These are phyloP conservation scores for Lithophane ornitopus DNA, from an alignment of 2,888 invertebrate species.

Conservation along the genomic window DNA sequence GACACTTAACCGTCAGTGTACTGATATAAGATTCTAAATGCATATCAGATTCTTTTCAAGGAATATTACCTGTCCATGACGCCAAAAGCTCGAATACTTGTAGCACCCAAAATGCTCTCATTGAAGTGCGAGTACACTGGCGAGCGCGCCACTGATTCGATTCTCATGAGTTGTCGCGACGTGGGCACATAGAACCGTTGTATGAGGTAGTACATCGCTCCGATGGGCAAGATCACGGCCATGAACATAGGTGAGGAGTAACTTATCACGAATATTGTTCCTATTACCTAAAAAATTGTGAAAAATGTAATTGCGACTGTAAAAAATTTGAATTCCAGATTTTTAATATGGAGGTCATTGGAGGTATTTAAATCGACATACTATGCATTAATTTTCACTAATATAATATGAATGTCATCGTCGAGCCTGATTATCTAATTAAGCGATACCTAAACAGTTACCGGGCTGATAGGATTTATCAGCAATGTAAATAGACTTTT, in stretches of 20 bases:
- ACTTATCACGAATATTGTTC: constrained; percentile 96
- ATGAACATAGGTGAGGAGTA: constrained; percentile 96
- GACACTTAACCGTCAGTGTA: neutral
- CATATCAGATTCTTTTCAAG: neutral
- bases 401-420: neutral
- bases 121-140: constrained; percentile 99
- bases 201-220: constrained; percentile 95
- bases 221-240: constrained; percentile 95
- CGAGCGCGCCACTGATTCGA: constrained; percentile 98
- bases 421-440: neutral
- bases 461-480: neutral
- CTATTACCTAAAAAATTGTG: constrained; percentile 92
- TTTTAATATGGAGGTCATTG: too few species aligned
- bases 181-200: constrained; percentile 98
- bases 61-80: constrained; percentile 91
- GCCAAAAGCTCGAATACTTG: constrained; percentile 96
- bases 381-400: neutral
- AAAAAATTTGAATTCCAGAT: neutral
- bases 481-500: neutral
- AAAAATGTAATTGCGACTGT: neutral
- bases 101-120: constrained; percentile 97
- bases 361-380: too few species aligned
- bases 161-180: constrained; percentile 97
- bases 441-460: neutral
- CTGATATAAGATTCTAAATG: neutral